A percentile compares a stretch with the other conserved stretches of the same genome.
Evolutionary conservation across 2,888 invertebrate species (phyloP).

Genomic region (Orthonychiurus folsomi): DNA sequence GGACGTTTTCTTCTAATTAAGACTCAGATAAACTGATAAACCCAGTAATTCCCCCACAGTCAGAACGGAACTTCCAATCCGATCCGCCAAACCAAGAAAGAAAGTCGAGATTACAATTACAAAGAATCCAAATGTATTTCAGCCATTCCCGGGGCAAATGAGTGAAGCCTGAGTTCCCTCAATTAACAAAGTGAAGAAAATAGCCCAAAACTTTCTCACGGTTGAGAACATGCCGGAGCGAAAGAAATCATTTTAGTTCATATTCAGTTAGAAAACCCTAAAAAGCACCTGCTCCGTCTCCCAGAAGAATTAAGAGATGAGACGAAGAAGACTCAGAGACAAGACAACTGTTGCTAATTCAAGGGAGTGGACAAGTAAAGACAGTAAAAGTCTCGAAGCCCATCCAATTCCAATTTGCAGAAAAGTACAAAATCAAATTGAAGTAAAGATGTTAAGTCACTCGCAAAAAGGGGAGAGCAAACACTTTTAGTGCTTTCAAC

Average conservation of each 20-base stretch:
- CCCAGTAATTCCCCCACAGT: too few species aligned
- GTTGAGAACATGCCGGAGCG: too few species aligned
- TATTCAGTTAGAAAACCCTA: background rate
- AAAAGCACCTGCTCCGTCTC: background rate
- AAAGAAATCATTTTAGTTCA: background rate
- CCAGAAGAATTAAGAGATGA: background rate
- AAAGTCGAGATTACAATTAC: too few species aligned
- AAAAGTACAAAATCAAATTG: background rate
- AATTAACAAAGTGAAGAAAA: background rate
- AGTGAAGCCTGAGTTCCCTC: background rate
- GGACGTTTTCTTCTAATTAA: too few species aligned
- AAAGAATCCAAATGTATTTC: too few species aligned
- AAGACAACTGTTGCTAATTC: constrained; percentile 1
- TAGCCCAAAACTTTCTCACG: constrained; percentile 1
- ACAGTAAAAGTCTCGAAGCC: background rate
- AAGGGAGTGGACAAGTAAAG: background rate
- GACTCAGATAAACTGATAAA: too few species aligned
- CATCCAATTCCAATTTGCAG: background rate
- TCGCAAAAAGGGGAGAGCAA: background rate
- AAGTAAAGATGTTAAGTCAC: background rate
- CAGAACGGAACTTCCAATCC: too few species aligned
- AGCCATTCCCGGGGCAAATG: too few species aligned
- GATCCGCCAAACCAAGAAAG: too few species aligned
- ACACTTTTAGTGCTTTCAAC: background rate
- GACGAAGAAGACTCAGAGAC: background rate